Evolutionary conservation across 2,888 invertebrate genomes (phyloP).

Genomic region (Callyntrura guangdongensis): DNA sequence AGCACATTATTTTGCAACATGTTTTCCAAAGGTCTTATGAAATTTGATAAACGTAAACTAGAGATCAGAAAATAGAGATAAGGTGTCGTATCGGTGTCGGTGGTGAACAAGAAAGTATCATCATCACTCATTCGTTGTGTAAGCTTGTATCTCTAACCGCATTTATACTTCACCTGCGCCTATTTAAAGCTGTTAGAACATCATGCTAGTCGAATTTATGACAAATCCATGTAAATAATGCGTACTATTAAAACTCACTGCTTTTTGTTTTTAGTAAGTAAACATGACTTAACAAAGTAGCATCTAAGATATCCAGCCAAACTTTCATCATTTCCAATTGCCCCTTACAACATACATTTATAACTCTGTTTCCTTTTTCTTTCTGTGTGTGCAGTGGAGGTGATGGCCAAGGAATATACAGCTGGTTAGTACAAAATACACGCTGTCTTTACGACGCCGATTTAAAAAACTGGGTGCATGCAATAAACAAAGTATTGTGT

Average conservation of each 20-base stretch:
- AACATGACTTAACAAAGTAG: too few species aligned
- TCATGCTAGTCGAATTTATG: too few species aligned
- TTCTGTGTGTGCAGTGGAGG: not conserved
- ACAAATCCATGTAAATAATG: too few species aligned
- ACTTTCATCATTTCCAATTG: too few species aligned
- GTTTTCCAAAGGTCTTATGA: not conserved
- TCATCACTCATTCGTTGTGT: constrained; percentile 79
- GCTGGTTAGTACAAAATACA: too few species aligned
- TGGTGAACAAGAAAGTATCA: constrained; percentile 82
- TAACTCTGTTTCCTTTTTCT: not conserved
- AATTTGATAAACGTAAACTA: constrained; percentile 76
- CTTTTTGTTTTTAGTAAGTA: too few species aligned
- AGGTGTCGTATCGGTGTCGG: too few species aligned
- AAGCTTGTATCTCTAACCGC: constrained; percentile 60
- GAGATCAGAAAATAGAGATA: too few species aligned
- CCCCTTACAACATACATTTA: too few species aligned
- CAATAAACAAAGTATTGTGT: constrained; percentile 22
- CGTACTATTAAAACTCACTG: too few species aligned
- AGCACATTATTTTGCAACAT: too few species aligned
- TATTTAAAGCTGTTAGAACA: not conserved
- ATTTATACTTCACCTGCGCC: not conserved
- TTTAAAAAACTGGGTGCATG: not conserved
- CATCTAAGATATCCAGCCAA: too few species aligned
- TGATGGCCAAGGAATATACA: not conserved
- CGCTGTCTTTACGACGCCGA: not conserved